Evolutionary conservation across 2,113 vertebrate species (phyloP), one percentile per base, ranked within the genome.

Genomic region (Callocephalon fimbriatum): DNA sequence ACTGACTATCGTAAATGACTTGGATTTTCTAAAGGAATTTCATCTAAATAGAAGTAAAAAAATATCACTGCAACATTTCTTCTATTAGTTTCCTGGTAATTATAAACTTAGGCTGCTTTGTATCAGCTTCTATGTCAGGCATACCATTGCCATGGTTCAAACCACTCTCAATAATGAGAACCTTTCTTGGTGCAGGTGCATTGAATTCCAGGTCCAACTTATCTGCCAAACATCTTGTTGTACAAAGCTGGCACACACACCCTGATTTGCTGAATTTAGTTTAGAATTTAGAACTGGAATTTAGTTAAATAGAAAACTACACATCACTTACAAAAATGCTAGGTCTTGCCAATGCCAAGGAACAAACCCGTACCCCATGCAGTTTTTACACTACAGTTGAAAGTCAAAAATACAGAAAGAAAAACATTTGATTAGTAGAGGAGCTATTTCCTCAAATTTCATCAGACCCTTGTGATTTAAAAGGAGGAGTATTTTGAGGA

Each of bases 401-500:
- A 96, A 96, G 90, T 89, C 73, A 95, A 96, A 97, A 90, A 87
- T 59, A 89, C 6, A 86, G 94, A 86, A 97, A 97, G 92, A 95
- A 97, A 95, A 97, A 93, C 82, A 95, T 84, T 93, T 88, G 72
- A 97, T 96, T 87, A 95, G 84, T 93, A 78, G 95, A 97, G 88
- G 80, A 97, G 65, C 73, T 89, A 95, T 91, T 96, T 97, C 91
- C 95, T 96, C 91, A 94, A 45, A 93, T 95, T 97, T 92, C 91
- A 93, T 65, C 86, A 91, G 91, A 88, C 65, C 53, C 66, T 85
- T 79, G 91, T 10, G 29, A 89, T 87, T 96, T 93, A 89, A 94
- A 90, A 77, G 38, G n/a, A 62, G 67, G 63, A 63, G 29, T 72
- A 89, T 91, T 93, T 81, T 53, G 40, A 91, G 62, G 73, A 81